Conservation (phyloP, 2,797 vertebrate genomes). For the Sebastes minor region DNA sequence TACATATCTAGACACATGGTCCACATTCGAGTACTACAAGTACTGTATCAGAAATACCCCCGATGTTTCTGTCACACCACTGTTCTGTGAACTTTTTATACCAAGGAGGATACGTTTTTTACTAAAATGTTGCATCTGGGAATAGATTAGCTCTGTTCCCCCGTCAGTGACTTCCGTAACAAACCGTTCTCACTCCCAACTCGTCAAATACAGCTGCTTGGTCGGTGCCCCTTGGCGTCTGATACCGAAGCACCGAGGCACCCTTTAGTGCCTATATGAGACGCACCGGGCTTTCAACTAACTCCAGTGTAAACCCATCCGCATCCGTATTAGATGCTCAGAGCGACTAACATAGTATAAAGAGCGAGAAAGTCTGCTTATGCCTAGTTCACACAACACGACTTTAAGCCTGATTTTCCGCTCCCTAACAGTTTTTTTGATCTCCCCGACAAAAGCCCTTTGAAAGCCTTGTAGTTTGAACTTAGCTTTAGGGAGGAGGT, state of each 20-base stretch:
- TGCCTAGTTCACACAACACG: no score
- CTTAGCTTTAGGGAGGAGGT: no score
- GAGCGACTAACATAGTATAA: background rate
- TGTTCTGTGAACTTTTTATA: background rate
- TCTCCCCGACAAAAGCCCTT: no score
- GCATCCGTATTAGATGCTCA: background rate
- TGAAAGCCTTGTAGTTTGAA: no score
- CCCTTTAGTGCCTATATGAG: background rate
- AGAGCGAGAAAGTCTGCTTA: background rate
- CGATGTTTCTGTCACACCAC: background rate
- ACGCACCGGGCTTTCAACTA: background rate
- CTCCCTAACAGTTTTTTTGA: no score
- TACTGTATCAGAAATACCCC: background rate
- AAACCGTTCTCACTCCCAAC: background rate
- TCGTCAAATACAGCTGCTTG: no score
- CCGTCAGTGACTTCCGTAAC: background rate
- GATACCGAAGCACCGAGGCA: background rate
- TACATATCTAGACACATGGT: background rate
- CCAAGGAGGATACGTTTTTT: rapidly evolving
- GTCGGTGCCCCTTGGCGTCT: background rate
- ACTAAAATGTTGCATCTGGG: background rate
- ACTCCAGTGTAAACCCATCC: background rate
- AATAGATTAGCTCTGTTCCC: background rate
- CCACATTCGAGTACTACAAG: background rate
- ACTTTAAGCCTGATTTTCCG: no score